These are phyloP conservation scores for Nomada hirtipes DNA, from an alignment of 2,888 invertebrate species.

Conservation along the genomic window DNA sequence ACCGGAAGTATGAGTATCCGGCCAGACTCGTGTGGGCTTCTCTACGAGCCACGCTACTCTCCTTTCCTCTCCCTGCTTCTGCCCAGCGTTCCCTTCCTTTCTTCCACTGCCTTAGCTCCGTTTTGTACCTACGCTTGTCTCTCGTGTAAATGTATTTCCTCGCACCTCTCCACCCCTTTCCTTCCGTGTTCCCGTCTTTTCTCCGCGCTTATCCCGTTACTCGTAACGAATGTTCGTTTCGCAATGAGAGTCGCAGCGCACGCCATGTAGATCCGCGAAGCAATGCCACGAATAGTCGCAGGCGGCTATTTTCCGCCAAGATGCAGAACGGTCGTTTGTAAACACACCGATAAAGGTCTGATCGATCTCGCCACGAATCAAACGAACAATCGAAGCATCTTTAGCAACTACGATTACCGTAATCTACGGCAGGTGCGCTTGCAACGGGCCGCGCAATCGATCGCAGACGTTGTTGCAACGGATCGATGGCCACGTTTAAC, in stretches of 20 bases:
- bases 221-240: not conserved
- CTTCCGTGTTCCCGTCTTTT: conserved; percentile 9
- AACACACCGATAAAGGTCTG: not conserved
- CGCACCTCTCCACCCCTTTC: conserved; percentile 24
- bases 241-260: no score
- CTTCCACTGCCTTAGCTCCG: conserved; percentile 57
- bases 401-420: not conserved
- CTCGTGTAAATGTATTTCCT: conserved; percentile 22
- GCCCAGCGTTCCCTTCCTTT: conserved; percentile 44
- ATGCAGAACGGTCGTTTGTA: not conserved
- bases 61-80: conserved; percentile 46
- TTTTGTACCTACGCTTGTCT: conserved; percentile 50
- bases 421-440: conserved; percentile 6
- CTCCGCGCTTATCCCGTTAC: not conserved
- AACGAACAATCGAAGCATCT: not conserved
- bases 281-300: no score
- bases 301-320: no score
- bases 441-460: not conserved
- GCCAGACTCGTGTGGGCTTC: conserved; percentile 84
- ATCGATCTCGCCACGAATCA: no score
- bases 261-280: no score
- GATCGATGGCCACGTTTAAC: not conserved
- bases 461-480: not conserved
- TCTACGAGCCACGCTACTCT: conserved; percentile 75
- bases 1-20: conserved; percentile 84